These are phyloP conservation scores for Caenorhabditis sulstoni DNA, from an alignment of 2,888 invertebrate genomes.

Conservation along the genomic window DNA sequence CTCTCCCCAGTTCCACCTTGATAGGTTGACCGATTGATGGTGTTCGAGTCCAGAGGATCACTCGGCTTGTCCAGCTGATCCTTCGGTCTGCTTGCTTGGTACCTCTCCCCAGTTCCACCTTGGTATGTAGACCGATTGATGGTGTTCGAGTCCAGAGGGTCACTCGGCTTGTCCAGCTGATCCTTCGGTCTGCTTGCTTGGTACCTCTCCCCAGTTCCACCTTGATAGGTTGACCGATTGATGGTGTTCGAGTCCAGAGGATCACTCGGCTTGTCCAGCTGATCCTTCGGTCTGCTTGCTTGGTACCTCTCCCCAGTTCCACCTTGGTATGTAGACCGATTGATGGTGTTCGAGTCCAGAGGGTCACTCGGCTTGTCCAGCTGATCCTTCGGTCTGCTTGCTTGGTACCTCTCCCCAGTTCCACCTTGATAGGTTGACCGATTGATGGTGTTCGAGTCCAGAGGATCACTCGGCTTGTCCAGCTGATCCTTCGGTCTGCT, in stretches of 20 bases:
- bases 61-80: conserved; percentile 21
- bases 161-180: conserved; percentile 18
- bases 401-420: conserved; percentile 17
- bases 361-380: conserved; percentile 26
- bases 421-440: conserved; percentile 29
- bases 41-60: conserved; percentile 20
- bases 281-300: conserved; percentile 20
- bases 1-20: conserved; percentile 30
- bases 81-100: conserved; percentile 20
- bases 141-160: conserved; percentile 13
- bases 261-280: conserved; percentile 21
- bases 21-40: conserved; percentile 30
- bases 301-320: conserved; percentile 20
- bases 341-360: conserved; percentile 21
- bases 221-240: conserved; percentile 32
- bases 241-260: conserved; percentile 18
- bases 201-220: conserved; percentile 21
- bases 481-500: conserved; percentile 20
- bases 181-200: conserved; percentile 22
- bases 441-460: conserved; percentile 27
- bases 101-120: conserved; percentile 24
- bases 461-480: conserved; percentile 21
- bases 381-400: conserved; percentile 20
- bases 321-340: conserved; percentile 29
- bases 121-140: conserved; percentile 32